A percentile compares a stretch with the other conserved stretches of the same genome.
These are phyloP conservation scores for Nanger granti DNA, from an alignment of 2,113 vertebrate genomes.

Conservation along the genomic window DNA sequence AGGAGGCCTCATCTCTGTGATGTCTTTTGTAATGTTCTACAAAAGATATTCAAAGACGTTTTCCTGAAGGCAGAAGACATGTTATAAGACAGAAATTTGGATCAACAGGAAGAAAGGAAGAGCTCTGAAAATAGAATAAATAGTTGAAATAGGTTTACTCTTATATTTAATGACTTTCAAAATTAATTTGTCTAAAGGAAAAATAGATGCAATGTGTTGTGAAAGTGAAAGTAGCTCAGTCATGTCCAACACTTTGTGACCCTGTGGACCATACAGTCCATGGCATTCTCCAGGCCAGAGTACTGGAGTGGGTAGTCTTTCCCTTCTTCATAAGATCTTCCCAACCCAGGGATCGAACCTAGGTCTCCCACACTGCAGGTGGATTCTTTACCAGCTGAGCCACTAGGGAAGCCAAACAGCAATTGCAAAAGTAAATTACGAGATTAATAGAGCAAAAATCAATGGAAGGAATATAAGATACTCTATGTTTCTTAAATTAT, in stretches of 20 bases:
- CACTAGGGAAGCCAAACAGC: neutral
- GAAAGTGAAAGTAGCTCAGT: neutral
- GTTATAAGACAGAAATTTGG: neutral
- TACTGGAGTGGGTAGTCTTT: neutral
- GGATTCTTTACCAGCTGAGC: neutral
- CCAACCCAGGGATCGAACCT: neutral
- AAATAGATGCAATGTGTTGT: neutral
- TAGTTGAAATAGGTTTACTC: neutral
- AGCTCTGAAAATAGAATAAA: neutral
- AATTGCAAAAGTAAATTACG: neutral
- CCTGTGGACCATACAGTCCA: neutral
- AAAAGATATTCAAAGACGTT: neutral
- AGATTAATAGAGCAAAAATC: neutral
- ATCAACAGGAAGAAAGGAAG: conserved; percentile 10
- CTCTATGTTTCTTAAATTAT: neutral
- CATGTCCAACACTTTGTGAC: neutral
- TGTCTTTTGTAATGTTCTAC: neutral
- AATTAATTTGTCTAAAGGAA: neutral
- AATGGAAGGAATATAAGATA: neutral
- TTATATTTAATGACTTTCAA: neutral
- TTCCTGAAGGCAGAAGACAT: neutral
- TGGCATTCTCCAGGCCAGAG: neutral
- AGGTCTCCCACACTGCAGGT: fast-evolving
- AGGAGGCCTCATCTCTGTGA: neutral
- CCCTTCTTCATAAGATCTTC: neutral